Conservation (phyloP, 2,113 vertebrate genomes). For the Periophthalmodon schlosseri region DNA sequence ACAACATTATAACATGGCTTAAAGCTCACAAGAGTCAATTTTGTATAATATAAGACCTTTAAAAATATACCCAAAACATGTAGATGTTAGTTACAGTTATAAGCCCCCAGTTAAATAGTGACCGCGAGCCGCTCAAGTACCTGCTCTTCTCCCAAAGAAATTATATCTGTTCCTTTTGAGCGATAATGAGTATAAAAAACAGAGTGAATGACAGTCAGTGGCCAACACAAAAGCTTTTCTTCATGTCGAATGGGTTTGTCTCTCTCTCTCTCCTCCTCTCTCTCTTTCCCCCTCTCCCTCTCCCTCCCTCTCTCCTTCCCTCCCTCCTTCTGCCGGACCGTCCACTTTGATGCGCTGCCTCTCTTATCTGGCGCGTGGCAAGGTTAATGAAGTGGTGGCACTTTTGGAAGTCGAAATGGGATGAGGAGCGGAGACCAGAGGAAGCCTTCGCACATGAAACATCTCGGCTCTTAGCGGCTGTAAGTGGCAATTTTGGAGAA, state of each 20-base stretch:
- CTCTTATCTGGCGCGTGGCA: slow-evolving; percentile 81
- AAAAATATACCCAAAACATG: background rate
- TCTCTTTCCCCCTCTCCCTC: slow-evolving; percentile 52
- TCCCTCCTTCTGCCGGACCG: slow-evolving; percentile 72
- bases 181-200: slow-evolving; percentile 27
- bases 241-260: slow-evolving; percentile 51
- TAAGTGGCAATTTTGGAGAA: slow-evolving; percentile 84
- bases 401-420: slow-evolving; percentile 81
- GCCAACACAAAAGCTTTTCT: slow-evolving; percentile 63
- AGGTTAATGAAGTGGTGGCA: slow-evolving; percentile 85
- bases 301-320: slow-evolving; percentile 70
- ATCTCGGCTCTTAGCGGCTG: slow-evolving; percentile 73
- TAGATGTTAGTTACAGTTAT: background rate
- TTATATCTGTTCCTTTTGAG: slow-evolving; percentile 39
- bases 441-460: slow-evolving; percentile 82
- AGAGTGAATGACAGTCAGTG: slow-evolving; percentile 59
- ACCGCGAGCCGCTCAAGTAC: background rate
- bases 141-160: slow-evolving; percentile 17
- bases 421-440: slow-evolving; percentile 81
- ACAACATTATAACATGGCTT: too few species aligned
- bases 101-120: background rate
- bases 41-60: too few species aligned
- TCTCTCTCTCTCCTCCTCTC: slow-evolving; percentile 56
- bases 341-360: slow-evolving; percentile 79
- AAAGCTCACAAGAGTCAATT: too few species aligned